Base-by-base conservation (phyloP, 2,888 invertebrate genomes). In the Argyresthia goedartella region DNA sequence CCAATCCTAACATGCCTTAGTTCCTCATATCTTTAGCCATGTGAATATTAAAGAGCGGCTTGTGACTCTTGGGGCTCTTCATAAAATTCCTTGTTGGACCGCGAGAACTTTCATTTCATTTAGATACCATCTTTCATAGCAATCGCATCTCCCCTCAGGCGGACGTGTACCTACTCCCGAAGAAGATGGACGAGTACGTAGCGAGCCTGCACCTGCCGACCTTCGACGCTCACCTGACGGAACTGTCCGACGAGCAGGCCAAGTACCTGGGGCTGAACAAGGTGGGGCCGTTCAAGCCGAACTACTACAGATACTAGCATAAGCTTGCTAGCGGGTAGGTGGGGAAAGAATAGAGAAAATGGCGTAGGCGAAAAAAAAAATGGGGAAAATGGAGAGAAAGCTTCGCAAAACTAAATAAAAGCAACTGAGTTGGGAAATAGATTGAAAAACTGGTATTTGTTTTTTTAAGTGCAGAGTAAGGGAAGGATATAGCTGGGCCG, bases 111-210 rank as follows among this genome's bases (percentile, higher is more conserved):
- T n/a, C n/a, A n/a, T n/a, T n/a, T n/a, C n/a, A n/a, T n/a, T n/a
- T n/a, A n/a, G n/a, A n/a, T n/a, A n/a, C n/a, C n/a, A n/a, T n/a
- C n/a, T n/a, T n/a, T n/a, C n/a, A n/a, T n/a, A n/a, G n/a, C n/a
- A n/a, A n/a, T n/a, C n/a, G n/a, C n/a, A n/a, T n/a, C n/a, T n/a
- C n/a, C n/a, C n/a, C n/a, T n/a, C 75, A 87, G 86, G 92, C 97
- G 58, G 99, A 99, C 76, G 98, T 99, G 14, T 99, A 99, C 82
- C 89, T 99, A 59, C 88, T 99, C 65, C 99, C 99, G 51, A 99
- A 99, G 88, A 99, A 99, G 87, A 98, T 99, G 98, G 97, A 99
- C 85, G 99, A 99, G 70, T 98, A 98, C 79, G 99, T 99, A 16
- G 98, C 99, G 11, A 97, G 96, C 59, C 89, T 99, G 45, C 99